These are phyloP conservation scores for Kryptopterus vitreolus DNA, from an alignment of 2,797 vertebrate species.

Conservation along the genomic window DNA sequence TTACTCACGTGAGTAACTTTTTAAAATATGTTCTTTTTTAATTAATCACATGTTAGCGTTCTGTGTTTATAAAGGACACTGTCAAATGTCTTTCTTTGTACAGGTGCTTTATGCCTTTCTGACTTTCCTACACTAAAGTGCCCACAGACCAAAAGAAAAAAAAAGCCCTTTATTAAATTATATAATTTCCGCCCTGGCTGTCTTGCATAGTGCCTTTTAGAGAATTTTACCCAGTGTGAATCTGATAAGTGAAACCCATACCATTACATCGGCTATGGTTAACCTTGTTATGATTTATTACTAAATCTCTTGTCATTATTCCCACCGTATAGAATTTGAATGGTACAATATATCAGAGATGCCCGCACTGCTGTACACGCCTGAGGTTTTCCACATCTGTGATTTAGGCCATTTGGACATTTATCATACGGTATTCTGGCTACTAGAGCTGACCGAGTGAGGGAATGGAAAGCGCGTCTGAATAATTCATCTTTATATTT, in stretches of 20 bases:
- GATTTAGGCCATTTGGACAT: neutral
- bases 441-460: neutral
- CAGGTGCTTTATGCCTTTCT: constrained; percentile 15
- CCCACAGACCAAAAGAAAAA: constrained; percentile 11
- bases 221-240: constrained; percentile 15
- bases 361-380: neutral
- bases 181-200: constrained; percentile 26
- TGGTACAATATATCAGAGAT: neutral
- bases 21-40: neutral
- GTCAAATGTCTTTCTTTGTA: neutral
- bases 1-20: neutral
- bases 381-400: neutral
- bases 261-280: constrained; percentile 17
- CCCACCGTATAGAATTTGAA: constrained; percentile 14
- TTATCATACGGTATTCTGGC: neutral
- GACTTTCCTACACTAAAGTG: constrained; percentile 28
- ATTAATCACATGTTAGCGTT: neutral
- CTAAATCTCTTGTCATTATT: constrained; percentile 20
- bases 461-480: neutral
- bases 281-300: constrained; percentile 25
- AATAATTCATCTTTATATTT: neutral
- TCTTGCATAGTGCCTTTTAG: constrained; percentile 34
- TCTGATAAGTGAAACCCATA: constrained; percentile 32
- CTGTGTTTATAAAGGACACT: too few species aligned
- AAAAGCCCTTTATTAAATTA: constrained; percentile 32